These are phyloP conservation scores for Trematomus loennbergii DNA, from an alignment of 2,113 vertebrate genomes.

Conservation along the genomic window DNA sequence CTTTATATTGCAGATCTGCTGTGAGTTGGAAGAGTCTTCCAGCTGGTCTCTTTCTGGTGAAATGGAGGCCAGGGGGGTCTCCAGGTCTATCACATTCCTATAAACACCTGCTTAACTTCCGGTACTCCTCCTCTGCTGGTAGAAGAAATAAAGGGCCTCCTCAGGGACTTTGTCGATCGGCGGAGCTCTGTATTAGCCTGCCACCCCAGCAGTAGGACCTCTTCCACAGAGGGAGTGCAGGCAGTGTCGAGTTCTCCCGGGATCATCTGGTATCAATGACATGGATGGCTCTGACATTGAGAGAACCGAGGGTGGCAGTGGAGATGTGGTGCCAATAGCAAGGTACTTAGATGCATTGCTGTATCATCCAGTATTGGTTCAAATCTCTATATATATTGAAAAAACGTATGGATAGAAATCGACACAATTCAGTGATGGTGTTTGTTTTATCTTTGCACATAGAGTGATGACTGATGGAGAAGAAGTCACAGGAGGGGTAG, in stretches of 20 bases:
- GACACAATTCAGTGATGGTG: neutral
- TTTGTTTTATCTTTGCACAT: slow-evolving; percentile 25
- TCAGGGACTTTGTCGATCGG: slow-evolving; percentile 90
- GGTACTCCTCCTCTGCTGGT: slow-evolving; percentile 70
- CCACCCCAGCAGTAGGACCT: slow-evolving; percentile 90
- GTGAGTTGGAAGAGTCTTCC: slow-evolving; percentile 90
- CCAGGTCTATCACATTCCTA: slow-evolving; percentile 85
- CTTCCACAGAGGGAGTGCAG: slow-evolving; percentile 96
- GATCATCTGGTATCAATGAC: slow-evolving; percentile 93
- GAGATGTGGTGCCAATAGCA: slow-evolving; percentile 60
- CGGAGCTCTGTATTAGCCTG: slow-evolving; percentile 85
- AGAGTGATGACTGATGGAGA: slow-evolving; percentile 84
- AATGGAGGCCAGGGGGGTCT: slow-evolving; percentile 85
- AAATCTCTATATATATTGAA: neutral
- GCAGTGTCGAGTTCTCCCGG: slow-evolving; percentile 94
- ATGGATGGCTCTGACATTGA: slow-evolving; percentile 92
- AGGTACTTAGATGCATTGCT: slow-evolving; percentile 52
- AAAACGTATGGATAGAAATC: neutral
- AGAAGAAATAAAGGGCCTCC: slow-evolving; percentile 86
- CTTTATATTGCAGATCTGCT: slow-evolving; percentile 87
- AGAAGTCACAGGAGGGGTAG: slow-evolving; percentile 68
- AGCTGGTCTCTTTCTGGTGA: slow-evolving; percentile 85
- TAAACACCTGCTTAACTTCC: slow-evolving; percentile 47
- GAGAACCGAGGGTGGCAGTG: slow-evolving; percentile 58
- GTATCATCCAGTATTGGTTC: neutral